Evolutionary conservation across 2,113 vertebrate species (phyloP).

Genomic region (Gymnocephalus cernua): DNA sequence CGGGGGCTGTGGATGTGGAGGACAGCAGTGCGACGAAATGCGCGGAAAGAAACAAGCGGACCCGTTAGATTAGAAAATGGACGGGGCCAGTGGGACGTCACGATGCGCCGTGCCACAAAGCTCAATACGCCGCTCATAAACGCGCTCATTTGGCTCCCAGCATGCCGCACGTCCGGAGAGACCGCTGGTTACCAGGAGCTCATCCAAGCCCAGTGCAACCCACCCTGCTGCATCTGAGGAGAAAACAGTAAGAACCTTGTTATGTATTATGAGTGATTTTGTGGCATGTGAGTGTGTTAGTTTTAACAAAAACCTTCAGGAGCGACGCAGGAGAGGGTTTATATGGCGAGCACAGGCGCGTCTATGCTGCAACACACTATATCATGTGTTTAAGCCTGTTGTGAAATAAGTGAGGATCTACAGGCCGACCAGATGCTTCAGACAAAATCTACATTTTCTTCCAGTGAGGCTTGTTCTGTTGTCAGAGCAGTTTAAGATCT

Average conservation of each 20-base stretch:
- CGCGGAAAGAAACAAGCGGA: conserved; percentile 48
- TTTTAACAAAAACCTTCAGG: conserved; percentile 5
- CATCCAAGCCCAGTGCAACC: conserved; percentile 53
- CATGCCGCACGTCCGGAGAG: conserved; percentile 65
- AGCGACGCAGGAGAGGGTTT: background rate
- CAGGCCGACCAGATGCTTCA: conserved; percentile 7
- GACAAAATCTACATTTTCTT: background rate
- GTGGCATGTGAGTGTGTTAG: background rate
- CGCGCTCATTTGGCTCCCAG: conserved; percentile 76
- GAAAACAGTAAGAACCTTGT: conserved; percentile 61
- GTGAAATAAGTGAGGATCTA: conserved; percentile 35
- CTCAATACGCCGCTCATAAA: conserved; percentile 79
- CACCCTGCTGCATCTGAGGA: conserved; percentile 52
- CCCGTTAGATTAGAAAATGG: conserved; percentile 80
- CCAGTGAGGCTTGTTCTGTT: conserved; percentile 2
- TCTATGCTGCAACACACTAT: conserved; percentile 26
- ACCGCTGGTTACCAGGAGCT: conserved; percentile 58
- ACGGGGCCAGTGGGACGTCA: conserved; percentile 85
- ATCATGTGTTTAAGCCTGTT: conserved; percentile 18
- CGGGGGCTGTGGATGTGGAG: conserved; percentile 58
- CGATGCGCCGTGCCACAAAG: conserved; percentile 77
- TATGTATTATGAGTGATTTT: conserved; percentile 8
- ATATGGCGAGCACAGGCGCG: conserved; percentile 14
- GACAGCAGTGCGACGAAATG: conserved; percentile 42
- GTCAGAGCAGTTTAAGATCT: background rate